Evolutionary conservation across 2,797 vertebrate species (phyloP).

Genomic region (Gambusia yucatana): DNA sequence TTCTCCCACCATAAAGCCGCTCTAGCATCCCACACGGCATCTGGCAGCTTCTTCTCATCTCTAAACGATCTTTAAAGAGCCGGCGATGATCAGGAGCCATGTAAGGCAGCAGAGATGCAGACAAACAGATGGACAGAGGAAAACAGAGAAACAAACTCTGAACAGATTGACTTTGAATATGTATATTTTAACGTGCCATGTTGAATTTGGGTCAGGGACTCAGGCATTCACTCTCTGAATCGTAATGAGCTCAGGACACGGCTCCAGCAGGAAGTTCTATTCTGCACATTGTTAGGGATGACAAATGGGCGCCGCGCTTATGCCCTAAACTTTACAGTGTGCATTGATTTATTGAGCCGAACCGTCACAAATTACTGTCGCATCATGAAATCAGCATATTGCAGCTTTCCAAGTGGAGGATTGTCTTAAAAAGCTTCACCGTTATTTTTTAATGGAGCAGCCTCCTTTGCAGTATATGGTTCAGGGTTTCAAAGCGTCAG

Average conservation of each 20-base stretch:
- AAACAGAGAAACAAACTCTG: slow-evolving; percentile 28
- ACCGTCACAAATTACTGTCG: slow-evolving; percentile 33
- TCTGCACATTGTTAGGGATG: slow-evolving; percentile 40
- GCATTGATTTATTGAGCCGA: slow-evolving; percentile 65
- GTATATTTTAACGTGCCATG: slow-evolving; percentile 62
- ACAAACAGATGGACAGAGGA: not conserved
- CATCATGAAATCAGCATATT: slow-evolving; percentile 47
- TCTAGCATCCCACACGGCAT: slow-evolving; percentile 32
- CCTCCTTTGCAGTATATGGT: slow-evolving; percentile 20
- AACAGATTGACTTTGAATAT: slow-evolving; percentile 59
- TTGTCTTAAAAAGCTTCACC: slow-evolving; percentile 27
- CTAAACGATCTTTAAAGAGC: slow-evolving; percentile 24
- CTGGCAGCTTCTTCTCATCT: slow-evolving; percentile 33
- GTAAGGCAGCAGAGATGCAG: not conserved
- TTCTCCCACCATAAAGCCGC: slow-evolving; percentile 40
- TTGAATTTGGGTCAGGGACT: slow-evolving; percentile 71
- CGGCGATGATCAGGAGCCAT: not conserved
- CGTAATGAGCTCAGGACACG: slow-evolving; percentile 60
- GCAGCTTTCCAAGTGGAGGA: slow-evolving; percentile 28
- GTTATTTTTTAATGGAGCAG: slow-evolving; percentile 45
- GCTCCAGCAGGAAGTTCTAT: slow-evolving; percentile 26
- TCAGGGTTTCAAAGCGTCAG: slow-evolving; percentile 16
- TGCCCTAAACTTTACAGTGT: slow-evolving; percentile 44
- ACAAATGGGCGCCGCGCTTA: slow-evolving; percentile 65
- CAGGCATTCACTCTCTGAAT: slow-evolving; percentile 54